Conservation (phyloP, 2,113 vertebrate species). For the Gobio gobio region DNA sequence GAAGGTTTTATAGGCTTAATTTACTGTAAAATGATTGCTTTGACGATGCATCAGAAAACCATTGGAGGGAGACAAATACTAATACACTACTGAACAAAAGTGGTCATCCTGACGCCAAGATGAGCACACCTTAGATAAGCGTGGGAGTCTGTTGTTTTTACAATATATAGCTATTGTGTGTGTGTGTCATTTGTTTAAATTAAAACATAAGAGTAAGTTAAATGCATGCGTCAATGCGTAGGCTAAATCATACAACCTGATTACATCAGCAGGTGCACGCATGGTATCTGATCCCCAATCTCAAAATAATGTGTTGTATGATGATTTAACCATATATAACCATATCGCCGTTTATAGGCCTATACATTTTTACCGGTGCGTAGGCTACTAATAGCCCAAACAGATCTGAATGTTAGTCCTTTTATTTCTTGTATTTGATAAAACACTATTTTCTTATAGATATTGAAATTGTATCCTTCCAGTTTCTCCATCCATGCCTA, state of each 20-base stretch:
- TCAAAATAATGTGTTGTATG: background rate
- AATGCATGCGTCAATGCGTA: too few species aligned
- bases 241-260: background rate
- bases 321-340: background rate
- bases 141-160: background rate
- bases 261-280: background rate
- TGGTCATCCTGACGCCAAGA: background rate
- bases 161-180: too few species aligned
- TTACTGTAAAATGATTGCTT: background rate
- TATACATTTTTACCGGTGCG: too few species aligned
- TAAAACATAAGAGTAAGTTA: too few species aligned
- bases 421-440: background rate
- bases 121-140: background rate
- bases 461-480: background rate
- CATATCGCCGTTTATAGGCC: background rate
- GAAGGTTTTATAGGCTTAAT: background rate
- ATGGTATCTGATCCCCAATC: background rate
- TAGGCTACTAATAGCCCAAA: background rate
- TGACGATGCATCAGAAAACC: conserved; percentile 13
- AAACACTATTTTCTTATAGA: background rate
- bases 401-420: background rate
- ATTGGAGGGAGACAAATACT: conserved; percentile 49
- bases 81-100: background rate
- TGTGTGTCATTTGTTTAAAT: too few species aligned
- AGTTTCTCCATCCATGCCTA: background rate